Evolutionary conservation across 2,113 vertebrate species (phyloP), one percentile per base, ranked within the genome.

Genomic region (Chaenocephalus aceratus): DNA sequence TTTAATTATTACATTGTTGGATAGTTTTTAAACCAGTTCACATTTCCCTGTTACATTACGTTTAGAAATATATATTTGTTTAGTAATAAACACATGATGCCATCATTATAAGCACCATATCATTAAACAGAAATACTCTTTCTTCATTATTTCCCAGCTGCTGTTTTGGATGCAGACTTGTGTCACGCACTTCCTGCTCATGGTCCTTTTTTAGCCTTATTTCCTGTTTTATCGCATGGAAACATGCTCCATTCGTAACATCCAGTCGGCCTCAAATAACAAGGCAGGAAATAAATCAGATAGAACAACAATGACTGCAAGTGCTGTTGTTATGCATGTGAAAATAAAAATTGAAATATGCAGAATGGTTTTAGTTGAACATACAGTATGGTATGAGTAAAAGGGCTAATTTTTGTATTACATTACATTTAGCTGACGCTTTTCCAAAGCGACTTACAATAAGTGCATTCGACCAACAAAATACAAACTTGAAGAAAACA

Each of bases 221-320:
- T 86, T 88, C 88, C 85, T 80, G 69, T 85, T 85, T 78, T 69
- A 59, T 85, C 83, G 71, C 46, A 30, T 62, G 82, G 88, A 85
- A 89, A 85, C 82, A 84, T 0, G 10, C 10, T 62, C 6, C 10
- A 14, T 4, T 13, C 23, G 2, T 23, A 34, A 41, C 52, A 8
- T 16, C 59, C 51, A 18, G 10, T 26, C 34, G 1, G 52, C 51
- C 61, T 46, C 36, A 51, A 77, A 41, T 23, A 59, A 72, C n/a
- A 16, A 4, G 0, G 6, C 36, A 70, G 66, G 49, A 62, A 54
- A 54, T 11, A n/a, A 3, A 11, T 14, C 60, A 26, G 6, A 48
- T 15, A 51, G 1, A 34, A 12, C 1, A 1, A 57, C 5, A 14
- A 1, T 9, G 3, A 46, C 30, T 41, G 30, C 5, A 0, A 14